These are phyloP conservation scores for Poecilia picta DNA, from an alignment of 2,797 vertebrate species.

Conservation along the genomic window DNA sequence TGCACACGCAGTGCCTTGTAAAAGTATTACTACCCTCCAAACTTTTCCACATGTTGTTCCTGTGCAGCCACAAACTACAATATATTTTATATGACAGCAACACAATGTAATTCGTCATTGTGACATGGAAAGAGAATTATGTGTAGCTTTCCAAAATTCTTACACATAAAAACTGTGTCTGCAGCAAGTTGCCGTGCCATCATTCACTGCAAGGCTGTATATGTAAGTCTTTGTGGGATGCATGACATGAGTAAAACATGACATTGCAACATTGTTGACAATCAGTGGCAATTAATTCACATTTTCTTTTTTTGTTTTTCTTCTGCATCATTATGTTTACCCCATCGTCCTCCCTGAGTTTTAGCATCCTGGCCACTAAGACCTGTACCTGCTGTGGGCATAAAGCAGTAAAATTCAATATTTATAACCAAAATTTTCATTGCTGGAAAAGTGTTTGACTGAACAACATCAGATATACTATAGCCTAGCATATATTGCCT, in stretches of 20 bases:
- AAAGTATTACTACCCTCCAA: neutral
- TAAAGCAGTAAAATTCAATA: neutral
- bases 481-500: neutral
- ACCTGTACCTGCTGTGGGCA: neutral
- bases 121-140: neutral
- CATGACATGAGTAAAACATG: neutral
- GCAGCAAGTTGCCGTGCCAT: neutral
- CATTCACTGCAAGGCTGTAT: neutral
- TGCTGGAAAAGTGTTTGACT: neutral
- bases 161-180: neutral
- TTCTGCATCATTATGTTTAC: neutral
- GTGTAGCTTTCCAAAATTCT: neutral
- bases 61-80: neutral
- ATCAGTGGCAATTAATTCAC: neutral
- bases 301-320: neutral
- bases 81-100: neutral
- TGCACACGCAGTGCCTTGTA: conserved; percentile 11
- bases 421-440: neutral
- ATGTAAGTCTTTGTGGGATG: neutral
- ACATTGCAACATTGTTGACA: neutral
- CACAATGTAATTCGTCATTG: neutral
- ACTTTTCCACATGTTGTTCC: neutral
- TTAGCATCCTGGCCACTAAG: neutral
- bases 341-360: neutral
- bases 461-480: neutral